Percentiles rank a stretch among this genome's conserved stretches.
phyloP scores from a whole-genome alignment of 2,797 vertebrate species.

The Pantherophis vulpinus region DNA sequence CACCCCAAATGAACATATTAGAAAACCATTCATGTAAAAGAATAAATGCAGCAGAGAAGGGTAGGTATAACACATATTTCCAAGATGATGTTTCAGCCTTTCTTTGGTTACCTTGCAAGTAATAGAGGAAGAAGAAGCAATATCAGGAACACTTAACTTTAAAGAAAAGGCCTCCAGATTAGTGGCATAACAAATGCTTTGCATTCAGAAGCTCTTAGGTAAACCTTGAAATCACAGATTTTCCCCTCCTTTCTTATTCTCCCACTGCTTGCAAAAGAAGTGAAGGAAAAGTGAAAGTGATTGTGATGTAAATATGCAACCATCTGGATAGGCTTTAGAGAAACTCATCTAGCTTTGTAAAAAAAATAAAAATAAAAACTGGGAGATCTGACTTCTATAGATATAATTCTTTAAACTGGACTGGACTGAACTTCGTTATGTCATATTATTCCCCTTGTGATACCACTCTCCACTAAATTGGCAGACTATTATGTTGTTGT shows the following conservation, averaged over 20 bases:
- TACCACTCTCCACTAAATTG: not conserved
- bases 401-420: not conserved
- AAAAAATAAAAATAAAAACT: not conserved
- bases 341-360: not conserved
- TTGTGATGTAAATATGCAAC: not conserved
- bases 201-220: not conserved
- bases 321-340: not conserved
- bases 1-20: not conserved
- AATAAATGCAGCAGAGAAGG: not conserved
- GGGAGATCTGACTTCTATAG: not conserved
- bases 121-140: not conserved
- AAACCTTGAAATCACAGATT: not conserved
- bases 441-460: not conserved
- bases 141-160: not conserved
- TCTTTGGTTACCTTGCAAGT: not conserved
- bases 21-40: not conserved
- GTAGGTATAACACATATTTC: not conserved
- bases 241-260: not conserved
- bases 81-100: too few species aligned
- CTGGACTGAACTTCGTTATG: not conserved
- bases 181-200: not conserved
- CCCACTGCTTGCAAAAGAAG: not conserved
- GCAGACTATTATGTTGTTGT: not conserved
- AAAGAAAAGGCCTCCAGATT: not conserved
- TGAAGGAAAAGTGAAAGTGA: not conserved